Base-by-base conservation (phyloP, 1,140 invertebrate species). In the Trypoxylus dichotomus region DNA sequence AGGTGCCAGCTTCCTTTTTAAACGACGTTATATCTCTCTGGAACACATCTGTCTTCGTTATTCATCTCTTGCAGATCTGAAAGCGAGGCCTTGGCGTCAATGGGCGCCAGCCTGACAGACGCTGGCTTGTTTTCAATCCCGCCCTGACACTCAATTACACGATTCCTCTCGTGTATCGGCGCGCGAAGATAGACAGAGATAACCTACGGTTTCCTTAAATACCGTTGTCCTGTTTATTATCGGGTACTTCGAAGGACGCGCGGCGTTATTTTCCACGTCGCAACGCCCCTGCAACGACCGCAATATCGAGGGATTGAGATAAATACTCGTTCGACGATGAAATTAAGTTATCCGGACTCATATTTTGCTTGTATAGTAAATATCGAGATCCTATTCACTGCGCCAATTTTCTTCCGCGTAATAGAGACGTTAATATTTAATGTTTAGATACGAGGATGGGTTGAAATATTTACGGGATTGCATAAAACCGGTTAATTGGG, bases 81-180 rank as follows among this genome's bases (percentile, higher is more conserved):
- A 6, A 54, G 47, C 47, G 19, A 54, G 19, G 19, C 47, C 47
- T 54, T 54, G 47, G 47, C 21, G 60, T 27, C 60, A 68, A 27
- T 29, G 60, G 60, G 60, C 60, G 60, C 60, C 60, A 68, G 60
- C 11, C 60, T 68, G 60, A 27, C 60, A 68, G 60, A 29, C 60
- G 60, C 60, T 68, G 21, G 27, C 60, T 68, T 68, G 60, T 68
- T 68, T 68, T 68, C 60, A 27, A 68, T 68, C 60, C 24, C 21
- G 27, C 21, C 60, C 47, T 25, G 60, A 68, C 60, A 68, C 60
- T 68, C 60, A 68, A 68, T 68, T 68, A 68, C 60, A 29, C 60
- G 24, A 27, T 27, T 68, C 24, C 60, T 68, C 47, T 19, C 19
- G 15, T 54, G 15, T 19, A 54, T 19, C 47, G 2, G 19, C 47